These are phyloP conservation scores for Micrasema longulum DNA, from an alignment of 1,140 invertebrate species.

Conservation along the genomic window DNA sequence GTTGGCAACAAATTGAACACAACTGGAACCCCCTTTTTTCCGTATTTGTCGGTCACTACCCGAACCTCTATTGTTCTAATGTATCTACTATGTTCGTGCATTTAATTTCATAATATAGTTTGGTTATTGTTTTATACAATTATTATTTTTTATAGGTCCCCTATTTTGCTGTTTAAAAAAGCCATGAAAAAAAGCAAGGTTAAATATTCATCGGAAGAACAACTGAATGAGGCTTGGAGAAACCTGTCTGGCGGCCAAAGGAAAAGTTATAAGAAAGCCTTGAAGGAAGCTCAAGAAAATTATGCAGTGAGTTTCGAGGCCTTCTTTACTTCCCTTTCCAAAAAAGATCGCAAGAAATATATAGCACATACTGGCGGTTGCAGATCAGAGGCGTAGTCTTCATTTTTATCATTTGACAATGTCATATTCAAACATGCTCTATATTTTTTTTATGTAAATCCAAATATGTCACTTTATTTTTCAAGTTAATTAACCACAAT, in stretches of 20 bases:
- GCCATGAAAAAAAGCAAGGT: slow-evolving; percentile 35
- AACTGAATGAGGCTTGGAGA: slow-evolving; percentile 32
- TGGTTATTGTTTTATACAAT: slow-evolving; percentile 2
- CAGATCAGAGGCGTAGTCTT: no score
- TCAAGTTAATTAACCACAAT: no score
- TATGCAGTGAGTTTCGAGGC: slow-evolving; percentile 13
- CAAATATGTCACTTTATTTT: no score
- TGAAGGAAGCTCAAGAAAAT: slow-evolving; percentile 21
- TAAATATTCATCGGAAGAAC: slow-evolving; percentile 29
- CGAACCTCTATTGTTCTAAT: no score
- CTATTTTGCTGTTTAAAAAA: slow-evolving; percentile 36
- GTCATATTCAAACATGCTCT: no score
- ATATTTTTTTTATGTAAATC: no score
- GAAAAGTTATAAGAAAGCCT: slow-evolving; percentile 38
- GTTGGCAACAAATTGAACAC: no score
- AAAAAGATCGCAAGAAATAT: slow-evolving; percentile 33
- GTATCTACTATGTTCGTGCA: background rate
- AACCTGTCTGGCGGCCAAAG: slow-evolving; percentile 13
- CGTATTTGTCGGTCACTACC: no score
- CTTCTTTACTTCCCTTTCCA: slow-evolving; percentile 34
- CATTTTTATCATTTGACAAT: no score
- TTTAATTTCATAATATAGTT: background rate
- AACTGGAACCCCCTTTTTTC: no score
- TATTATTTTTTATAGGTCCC: slow-evolving; percentile 18
- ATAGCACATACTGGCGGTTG: background rate